Percentiles rank a stretch among this genome's conserved stretches.
phyloP scores from a whole-genome alignment of 2,113 vertebrate genomes.

The Apeltes quadracus region DNA sequence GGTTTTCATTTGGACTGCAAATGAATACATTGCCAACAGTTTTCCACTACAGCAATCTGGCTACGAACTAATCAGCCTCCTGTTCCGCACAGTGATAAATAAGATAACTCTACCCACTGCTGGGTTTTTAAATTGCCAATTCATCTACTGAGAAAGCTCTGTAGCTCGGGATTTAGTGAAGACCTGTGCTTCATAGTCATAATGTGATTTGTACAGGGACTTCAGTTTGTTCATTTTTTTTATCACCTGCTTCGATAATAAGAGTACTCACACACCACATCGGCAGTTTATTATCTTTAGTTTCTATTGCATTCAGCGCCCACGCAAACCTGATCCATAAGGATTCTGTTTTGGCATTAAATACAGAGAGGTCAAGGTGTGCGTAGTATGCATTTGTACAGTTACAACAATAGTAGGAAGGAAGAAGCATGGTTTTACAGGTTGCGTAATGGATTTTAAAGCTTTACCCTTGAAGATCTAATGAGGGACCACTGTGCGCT shows the following conservation, averaged over 20 bases:
- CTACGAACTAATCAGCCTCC: slow-evolving; percentile 66
- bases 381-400: background rate
- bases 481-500: background rate
- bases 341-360: background rate
- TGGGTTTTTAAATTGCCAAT: slow-evolving; percentile 79
- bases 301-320: background rate
- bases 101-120: slow-evolving; percentile 72
- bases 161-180: slow-evolving; percentile 24
- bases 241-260: slow-evolving; percentile 35
- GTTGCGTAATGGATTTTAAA: slow-evolving; percentile 1
- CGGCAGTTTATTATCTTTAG: slow-evolving; percentile 6
- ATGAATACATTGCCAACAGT: slow-evolving; percentile 56
- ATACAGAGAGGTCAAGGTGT: slow-evolving; percentile 22
- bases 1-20: slow-evolving; percentile 46
- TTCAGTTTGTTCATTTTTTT: slow-evolving; percentile 33
- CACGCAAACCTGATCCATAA: background rate
- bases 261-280: background rate
- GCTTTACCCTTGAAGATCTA: slow-evolving; percentile 4
- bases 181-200: slow-evolving; percentile 48
- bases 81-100: slow-evolving; percentile 73
- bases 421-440: background rate
- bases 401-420: background rate
- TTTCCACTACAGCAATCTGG: slow-evolving; percentile 56
- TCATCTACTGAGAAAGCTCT: slow-evolving; percentile 66
- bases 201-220: slow-evolving; percentile 55